Conservation (phyloP, 2,888 invertebrate genomes). For the Pterostichus niger region DNA sequence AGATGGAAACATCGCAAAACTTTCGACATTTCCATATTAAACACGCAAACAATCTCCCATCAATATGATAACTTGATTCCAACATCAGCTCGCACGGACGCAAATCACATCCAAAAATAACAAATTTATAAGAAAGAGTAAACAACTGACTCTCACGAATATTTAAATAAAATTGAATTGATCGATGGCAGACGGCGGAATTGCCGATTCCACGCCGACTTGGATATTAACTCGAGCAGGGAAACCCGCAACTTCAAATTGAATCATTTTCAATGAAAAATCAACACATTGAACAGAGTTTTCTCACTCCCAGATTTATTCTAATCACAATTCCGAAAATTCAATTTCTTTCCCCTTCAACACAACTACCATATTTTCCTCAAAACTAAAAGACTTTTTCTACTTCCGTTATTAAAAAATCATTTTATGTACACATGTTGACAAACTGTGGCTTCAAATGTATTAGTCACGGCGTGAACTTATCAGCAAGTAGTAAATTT, state of each 20-base stretch:
- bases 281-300: slow-evolving; percentile 14
- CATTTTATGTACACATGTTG: no score
- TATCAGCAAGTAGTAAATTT: no score
- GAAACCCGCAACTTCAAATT: background rate
- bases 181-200: background rate
- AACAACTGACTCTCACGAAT: slow-evolving; percentile 2
- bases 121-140: slow-evolving; percentile 14
- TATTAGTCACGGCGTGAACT: no score
- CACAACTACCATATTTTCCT: no score
- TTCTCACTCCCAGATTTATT: background rate
- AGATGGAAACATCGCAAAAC: no score
- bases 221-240: slow-evolving; percentile 11
- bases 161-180: slow-evolving; percentile 29
- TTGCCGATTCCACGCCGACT: slow-evolving; percentile 6
- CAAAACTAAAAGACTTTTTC: no score
- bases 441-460: no score
- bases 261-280: slow-evolving; percentile 24
- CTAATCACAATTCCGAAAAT: no score
- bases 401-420: no score
- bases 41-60: background rate
- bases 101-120: slow-evolving; percentile 22
- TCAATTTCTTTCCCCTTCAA: no score
- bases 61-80: slow-evolving; percentile 25
- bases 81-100: background rate
- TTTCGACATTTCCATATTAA: background rate